Conservation (phyloP, 2,797 vertebrate species). For the Cichlasoma orientale region DNA sequence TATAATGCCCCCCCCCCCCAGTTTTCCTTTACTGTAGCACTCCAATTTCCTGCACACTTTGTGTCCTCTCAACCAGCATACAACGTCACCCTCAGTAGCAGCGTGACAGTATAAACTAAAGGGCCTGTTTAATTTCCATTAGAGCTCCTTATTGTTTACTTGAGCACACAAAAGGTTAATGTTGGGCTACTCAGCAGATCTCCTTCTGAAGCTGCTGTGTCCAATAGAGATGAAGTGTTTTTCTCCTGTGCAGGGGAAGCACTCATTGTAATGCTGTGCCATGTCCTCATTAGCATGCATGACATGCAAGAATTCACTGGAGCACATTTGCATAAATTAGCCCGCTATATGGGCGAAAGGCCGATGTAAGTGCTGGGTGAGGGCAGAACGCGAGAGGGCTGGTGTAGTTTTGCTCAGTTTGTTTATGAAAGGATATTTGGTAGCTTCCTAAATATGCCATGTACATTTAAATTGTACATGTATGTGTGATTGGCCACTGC, state of each 20-base stretch:
- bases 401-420: constrained; percentile 53
- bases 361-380: constrained; percentile 37
- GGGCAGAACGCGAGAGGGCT: not conserved
- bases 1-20: not conserved
- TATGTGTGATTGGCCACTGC: constrained; percentile 83
- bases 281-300: constrained; percentile 77
- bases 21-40: not conserved
- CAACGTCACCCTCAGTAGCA: constrained; percentile 15
- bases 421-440: constrained; percentile 64
- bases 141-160: constrained; percentile 40
- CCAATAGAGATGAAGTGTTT: constrained; percentile 40
- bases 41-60: constrained; percentile 23
- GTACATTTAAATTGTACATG: constrained; percentile 53
- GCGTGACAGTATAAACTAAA: constrained; percentile 10
- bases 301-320: constrained; percentile 74
- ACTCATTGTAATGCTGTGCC: constrained; percentile 61
- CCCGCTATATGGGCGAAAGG: constrained; percentile 51
- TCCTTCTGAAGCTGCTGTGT: constrained; percentile 40
- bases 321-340: constrained; percentile 77
- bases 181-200: constrained; percentile 79
- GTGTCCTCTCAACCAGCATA: constrained; percentile 17
- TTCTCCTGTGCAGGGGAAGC: constrained; percentile 16
- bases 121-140: constrained; percentile 30
- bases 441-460: constrained; percentile 57
- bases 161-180: constrained; percentile 47